Base-by-base conservation (phyloP, 1,140 invertebrate genomes). In the Papilio polyxenes region DNA sequence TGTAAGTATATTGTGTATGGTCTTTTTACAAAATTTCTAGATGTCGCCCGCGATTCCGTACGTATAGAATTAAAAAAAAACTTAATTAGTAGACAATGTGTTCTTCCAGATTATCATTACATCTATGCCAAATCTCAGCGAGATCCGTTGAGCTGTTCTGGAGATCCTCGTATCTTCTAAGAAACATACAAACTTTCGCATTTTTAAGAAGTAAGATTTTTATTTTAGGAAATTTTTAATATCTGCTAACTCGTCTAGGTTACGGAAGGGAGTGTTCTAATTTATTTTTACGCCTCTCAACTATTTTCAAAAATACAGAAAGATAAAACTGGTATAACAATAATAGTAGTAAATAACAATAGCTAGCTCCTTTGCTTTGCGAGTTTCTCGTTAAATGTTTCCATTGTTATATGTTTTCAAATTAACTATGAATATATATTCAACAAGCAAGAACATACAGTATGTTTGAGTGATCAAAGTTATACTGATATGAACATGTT, bases 1-100 rank as follows among this genome's bases (percentile, higher is more conserved):
- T 90, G 90, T 95, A 87, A 88, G 89, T 79, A n/a, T 53, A 44
- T 75, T 49, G 37, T 49, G 37, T 23, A 49, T 13, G 5, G 37
- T 49, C 37, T n/a, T n/a, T n/a, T n/a, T n/a, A n/a, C n/a, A n/a
- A 44, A 17, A 11, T 65, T 65, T 6, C 23, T 3, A 2, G 40
- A 6, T 44, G 4, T 44, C 7, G 7, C 40, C 40, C 40, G 40
- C 40, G 40, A 44, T 44, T 44, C 40, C 7, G 40, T 44, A 4
- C 7, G 40, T 7, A 7, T 44, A 7, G 40, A 44, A 44, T 44
- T 44, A 44, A 44, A 44, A 44, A 44, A 4, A 44, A 4, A 44
- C 23, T 31, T 31, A 44, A 44, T 44, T 44, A 44, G 4, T 44
- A 44, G 40, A 4, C 40, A 31, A 31, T 44, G 40, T 44, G 40